Percentiles rank a stretch among this genome's conserved stretches.
phyloP scores from a whole-genome alignment of 2,888 invertebrate species.

The Diaprepes abbreviatus region DNA sequence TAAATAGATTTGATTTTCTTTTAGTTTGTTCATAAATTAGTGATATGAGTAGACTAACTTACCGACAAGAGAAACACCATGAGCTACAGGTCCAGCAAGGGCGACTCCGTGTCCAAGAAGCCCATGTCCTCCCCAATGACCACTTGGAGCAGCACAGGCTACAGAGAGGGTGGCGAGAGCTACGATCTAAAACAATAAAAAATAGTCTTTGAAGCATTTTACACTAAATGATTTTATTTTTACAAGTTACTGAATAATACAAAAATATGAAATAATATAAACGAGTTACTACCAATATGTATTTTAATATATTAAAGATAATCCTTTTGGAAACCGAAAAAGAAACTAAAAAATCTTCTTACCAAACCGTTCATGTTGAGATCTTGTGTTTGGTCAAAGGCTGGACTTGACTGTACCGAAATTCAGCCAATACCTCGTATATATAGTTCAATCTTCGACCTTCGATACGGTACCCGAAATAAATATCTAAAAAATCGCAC shows the following conservation, averaged over 20 bases:
- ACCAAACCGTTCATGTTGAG: conserved; percentile 47
- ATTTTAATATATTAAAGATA: no score
- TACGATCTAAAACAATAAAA: conserved; percentile 48
- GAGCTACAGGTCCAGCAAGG: conserved; percentile 33
- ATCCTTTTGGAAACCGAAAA: no score
- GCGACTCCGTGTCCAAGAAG: conserved; percentile 24
- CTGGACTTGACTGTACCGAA: conserved; percentile 42
- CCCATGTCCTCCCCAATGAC: conserved; percentile 29
- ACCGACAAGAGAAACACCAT: conserved; percentile 50
- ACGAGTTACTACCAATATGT: no score
- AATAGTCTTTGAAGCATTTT: neutral
- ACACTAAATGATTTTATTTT: neutral
- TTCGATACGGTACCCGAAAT: conserved; percentile 22
- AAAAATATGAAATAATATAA: no score
- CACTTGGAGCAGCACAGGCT: conserved; percentile 50
- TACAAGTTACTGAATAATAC: no score
- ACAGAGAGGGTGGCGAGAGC: conserved; percentile 53
- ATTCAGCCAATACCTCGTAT: conserved; percentile 20
- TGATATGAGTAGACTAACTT: neutral
- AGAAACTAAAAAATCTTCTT: conserved; percentile 14
- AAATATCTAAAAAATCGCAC: conserved; percentile 27
- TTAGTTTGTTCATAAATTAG: no score
- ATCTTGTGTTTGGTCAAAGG: conserved; percentile 34
- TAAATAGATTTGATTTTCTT: no score
- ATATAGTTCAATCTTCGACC: conserved; percentile 42